Base-by-base conservation (phyloP, 2,888 invertebrate species). In the Drosophila borborema region DNA sequence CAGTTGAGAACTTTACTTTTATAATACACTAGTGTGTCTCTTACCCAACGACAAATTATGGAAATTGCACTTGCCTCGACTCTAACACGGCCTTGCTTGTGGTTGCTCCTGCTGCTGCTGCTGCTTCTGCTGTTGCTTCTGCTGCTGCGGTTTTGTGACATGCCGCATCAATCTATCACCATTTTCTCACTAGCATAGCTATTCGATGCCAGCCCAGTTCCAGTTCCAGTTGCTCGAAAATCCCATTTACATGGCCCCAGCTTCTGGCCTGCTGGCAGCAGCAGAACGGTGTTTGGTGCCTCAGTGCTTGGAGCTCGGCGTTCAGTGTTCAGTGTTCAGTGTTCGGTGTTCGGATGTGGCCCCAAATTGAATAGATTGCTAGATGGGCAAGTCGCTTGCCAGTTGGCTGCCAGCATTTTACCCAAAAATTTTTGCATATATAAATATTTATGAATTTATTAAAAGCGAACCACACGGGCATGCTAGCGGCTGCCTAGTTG, bases 391-490 rank as follows among this genome's bases (percentile, higher is more conserved):
- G 68, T 64, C 55, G 68, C 62, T 67, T 66, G 70, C 61, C 73
- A 67, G 72, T 82, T 85, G 73, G 76, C 73, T 80, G 85, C 73
- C 78, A 74, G 83, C 79, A 78, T 88, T 89, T 86, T 86, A 65
- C 40, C 65, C 56, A 61, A 72, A 61, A 73, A 87, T 84, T 92
- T 92, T 92, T 91, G 92, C 92, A 92, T 92, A 89, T 86, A 92
- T 92, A 92, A 92, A 92, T 92, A 92, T 92, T 92, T 92, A 92
- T 92, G 92, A 91, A 92, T 95, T 91, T 95, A 95, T 92, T 95
- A 90, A 91, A 90, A 90, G 86, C 77, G 86, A 85, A 79, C 81
- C 80, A 80, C 81, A 79, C 67, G 64, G 62, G 72, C 54, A 63
- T 70, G 73, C 72, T 74, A 75, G 79, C 72, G 75, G 74, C 81